Percentiles rank a stretch among this genome's conserved stretches.
Evolutionary conservation across 2,797 vertebrate species (phyloP).

Genomic region (Hydrocynus forskahlii): DNA sequence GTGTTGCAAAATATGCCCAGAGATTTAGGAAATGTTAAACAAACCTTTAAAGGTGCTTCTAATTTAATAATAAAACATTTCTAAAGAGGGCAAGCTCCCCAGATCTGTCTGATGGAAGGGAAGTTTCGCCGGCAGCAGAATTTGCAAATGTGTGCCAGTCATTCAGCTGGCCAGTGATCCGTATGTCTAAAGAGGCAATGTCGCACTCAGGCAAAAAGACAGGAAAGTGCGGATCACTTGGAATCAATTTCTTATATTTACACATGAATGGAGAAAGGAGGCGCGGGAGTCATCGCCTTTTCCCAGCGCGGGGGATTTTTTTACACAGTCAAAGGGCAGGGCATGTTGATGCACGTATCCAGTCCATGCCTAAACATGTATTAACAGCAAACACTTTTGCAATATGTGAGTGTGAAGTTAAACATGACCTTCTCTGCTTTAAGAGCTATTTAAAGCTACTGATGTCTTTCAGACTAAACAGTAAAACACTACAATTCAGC

Average conservation of each 20-base stretch:
- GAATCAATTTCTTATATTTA: conserved; percentile 35
- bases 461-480: neutral
- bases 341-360: conserved; percentile 30
- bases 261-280: conserved; percentile 17
- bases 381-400: conserved; percentile 20
- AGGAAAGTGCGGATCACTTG: conserved; percentile 66
- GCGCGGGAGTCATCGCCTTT: neutral
- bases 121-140: neutral
- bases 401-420: conserved; percentile 4
- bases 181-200: conserved; percentile 41
- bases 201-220: conserved; percentile 67
- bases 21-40: too few relatives aligned
- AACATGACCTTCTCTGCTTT: neutral
- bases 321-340: conserved; percentile 8
- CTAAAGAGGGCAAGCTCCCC: too few relatives aligned
- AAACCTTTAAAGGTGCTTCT: too few relatives aligned
- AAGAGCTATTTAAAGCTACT: neutral
- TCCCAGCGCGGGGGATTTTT: conserved; percentile 17
- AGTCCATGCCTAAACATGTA: conserved; percentile 33
- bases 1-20: too few relatives aligned
- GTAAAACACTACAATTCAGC: neutral
- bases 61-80: neutral
- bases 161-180: neutral
- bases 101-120: neutral
- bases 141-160: neutral